A percentile compares a stretch with the other conserved stretches of the same genome.
phyloP scores from a whole-genome alignment of 2,113 vertebrate species.

The Actinemys pallida region DNA sequence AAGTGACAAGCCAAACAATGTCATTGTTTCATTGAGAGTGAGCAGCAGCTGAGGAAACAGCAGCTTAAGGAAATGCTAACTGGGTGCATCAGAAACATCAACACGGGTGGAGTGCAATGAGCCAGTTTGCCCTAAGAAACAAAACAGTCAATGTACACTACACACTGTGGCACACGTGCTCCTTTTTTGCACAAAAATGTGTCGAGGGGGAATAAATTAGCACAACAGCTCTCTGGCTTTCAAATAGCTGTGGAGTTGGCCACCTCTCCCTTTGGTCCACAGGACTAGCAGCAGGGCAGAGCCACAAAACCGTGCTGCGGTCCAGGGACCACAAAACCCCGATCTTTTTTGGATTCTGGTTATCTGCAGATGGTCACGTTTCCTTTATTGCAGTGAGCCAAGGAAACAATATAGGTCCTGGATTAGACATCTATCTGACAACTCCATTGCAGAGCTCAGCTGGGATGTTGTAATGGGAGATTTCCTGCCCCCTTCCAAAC shows the following conservation, averaged over 20 bases:
- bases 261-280: background rate
- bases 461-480: background rate
- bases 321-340: background rate
- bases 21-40: slow-evolving; percentile 56
- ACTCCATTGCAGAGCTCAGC: slow-evolving; percentile 2
- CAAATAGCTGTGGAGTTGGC: background rate
- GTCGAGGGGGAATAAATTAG: background rate
- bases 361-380: background rate
- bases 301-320: background rate
- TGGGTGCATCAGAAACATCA: slow-evolving; percentile 43
- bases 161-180: too few species aligned
- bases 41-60: slow-evolving; percentile 54
- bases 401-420: background rate
- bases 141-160: background rate
- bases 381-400: background rate
- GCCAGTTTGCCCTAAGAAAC: background rate
- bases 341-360: background rate
- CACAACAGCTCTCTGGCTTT: background rate
- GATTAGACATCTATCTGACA: background rate
- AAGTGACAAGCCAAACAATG: slow-evolving; percentile 62
- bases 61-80: slow-evolving; percentile 10
- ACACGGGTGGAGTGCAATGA: slow-evolving; percentile 23
- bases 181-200: background rate
- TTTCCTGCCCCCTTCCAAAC: background rate
- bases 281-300: background rate